Evolutionary conservation across 2,888 invertebrate species (phyloP).

Genomic region (Amiota minor): DNA sequence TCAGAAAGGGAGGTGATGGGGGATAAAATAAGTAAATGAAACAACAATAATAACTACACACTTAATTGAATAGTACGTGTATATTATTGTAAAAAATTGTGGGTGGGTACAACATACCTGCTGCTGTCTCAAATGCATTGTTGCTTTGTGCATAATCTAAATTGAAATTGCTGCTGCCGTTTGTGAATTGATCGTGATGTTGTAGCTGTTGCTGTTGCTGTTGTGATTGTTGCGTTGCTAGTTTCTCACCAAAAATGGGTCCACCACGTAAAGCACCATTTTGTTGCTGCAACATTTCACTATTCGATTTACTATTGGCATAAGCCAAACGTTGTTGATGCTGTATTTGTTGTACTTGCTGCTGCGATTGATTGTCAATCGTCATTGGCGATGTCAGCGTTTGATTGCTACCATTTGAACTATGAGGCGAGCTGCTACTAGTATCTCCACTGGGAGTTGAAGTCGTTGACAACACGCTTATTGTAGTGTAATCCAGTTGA

Average conservation of each 20-base stretch:
- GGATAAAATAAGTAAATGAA: not conserved
- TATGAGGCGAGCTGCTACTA: constrained; percentile 62
- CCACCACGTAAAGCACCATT: constrained; percentile 32
- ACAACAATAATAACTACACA: not conserved
- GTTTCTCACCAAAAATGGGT: constrained; percentile 36
- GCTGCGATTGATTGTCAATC: constrained; percentile 65
- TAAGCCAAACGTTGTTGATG: constrained; percentile 30
- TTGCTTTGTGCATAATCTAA: constrained; percentile 13
- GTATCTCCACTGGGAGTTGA: constrained; percentile 54
- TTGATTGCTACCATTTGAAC: constrained; percentile 71
- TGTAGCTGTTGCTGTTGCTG: constrained; percentile 30
- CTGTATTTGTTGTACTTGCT: constrained; percentile 25
- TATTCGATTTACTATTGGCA: constrained; percentile 9
- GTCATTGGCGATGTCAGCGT: constrained; percentile 71
- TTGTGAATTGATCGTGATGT: constrained; percentile 36
- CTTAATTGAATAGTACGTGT: no score
- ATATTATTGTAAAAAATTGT: no score
- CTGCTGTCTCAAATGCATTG: not conserved
- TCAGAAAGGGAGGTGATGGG: no score
- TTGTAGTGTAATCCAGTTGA: constrained; percentile 44
- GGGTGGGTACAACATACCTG: not conserved
- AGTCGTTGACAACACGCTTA: constrained; percentile 55
- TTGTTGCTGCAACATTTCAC: constrained; percentile 44
- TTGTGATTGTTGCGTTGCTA: constrained; percentile 35
- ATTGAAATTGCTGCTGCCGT: constrained; percentile 32